Base-by-base conservation (phyloP, 2,888 invertebrate species). In the Proisotoma minuta region DNA sequence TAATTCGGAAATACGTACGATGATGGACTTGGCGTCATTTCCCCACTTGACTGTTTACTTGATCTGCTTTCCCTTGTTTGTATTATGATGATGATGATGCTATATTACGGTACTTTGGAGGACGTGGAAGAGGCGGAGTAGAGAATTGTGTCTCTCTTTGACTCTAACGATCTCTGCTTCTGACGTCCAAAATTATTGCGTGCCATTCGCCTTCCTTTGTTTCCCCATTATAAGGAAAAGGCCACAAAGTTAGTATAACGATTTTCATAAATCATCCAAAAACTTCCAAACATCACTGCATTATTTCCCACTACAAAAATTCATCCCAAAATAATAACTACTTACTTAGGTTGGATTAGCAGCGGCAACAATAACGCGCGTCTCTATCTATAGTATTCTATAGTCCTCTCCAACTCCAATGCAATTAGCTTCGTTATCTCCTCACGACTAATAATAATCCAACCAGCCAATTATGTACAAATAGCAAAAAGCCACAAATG, bases 191-290 rank as follows among this genome's bases (percentile, higher is more conserved):
- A 73, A 72, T 72, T 73, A 73, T 73, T 72, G 69, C 69, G 68
- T 71, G 69, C 70, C 69, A 72, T n/a, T n/a, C 65, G 67, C 70
- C 68, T 69, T 68, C 70, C 70, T 70, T 71, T 70, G 71, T 71
- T 71, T 73, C 68, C 71, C 66, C 70, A 72, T 68, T 69, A 68
- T 59, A 56, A 52, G 63, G 66, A 63, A 18, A 34, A 34, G 10
- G 50, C 10, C 5, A 24, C 22, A 50, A 10, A 67, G 48, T 68
- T n/a, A n/a, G n/a, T 73, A 70, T 72, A 73, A 73, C 73, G 72
- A 72, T 72, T 73, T 72, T 69, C 72, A 73, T 73, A 73, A 73
- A 73, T 73, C 73, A 73, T 73, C 68, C 60, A n/a, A n/a, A n/a
- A n/a, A n/a, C n/a, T n/a, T n/a, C n/a, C n/a, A n/a, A n/a, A n/a